Conservation (phyloP, 1,140 invertebrate genomes). For the Seison nebaliae region DNA sequence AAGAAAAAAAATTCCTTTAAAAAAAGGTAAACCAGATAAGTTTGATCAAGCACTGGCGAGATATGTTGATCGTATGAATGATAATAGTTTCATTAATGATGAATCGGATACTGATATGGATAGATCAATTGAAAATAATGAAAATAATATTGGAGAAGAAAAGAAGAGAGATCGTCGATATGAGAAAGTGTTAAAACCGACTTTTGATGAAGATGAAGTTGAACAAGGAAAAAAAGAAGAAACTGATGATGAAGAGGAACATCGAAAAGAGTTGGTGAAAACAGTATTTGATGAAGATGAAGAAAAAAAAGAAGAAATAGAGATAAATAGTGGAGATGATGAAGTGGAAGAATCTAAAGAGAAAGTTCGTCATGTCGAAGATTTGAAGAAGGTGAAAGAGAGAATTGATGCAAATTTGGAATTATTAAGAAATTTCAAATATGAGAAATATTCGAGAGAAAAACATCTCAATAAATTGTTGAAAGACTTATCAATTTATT, state of each 20-base stretch:
- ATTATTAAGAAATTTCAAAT: not conserved
- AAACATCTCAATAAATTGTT: conserved; percentile 6
- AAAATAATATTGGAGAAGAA: conserved; percentile 6
- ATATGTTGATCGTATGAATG: no score
- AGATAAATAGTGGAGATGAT: conserved; percentile 1
- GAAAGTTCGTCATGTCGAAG: conserved; percentile 4
- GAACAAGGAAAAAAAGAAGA: not conserved
- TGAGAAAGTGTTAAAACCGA: not conserved
- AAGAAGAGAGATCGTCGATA: conserved; percentile 1
- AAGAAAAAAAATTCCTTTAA: no score
- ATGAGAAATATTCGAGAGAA: not conserved
- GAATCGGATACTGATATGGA: no score
- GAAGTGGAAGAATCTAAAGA: conserved; percentile 1
- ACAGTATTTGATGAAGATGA: not conserved
- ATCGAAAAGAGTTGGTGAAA: not conserved
- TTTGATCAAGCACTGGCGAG: no score
- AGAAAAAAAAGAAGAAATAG: not conserved
- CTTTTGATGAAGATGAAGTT: not conserved
- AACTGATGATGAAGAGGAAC: not conserved
- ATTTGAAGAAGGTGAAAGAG: conserved; percentile 7
- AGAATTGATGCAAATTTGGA: not conserved
- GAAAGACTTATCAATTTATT: conserved; percentile 37
- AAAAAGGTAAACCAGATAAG: no score
- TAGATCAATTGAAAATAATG: conserved; percentile 6
- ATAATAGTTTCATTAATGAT: no score